Evolutionary conservation across 2,797 vertebrate genomes (phyloP), one percentile per base, ranked within the genome.

Genomic region (Neosilurus mollespiculum): DNA sequence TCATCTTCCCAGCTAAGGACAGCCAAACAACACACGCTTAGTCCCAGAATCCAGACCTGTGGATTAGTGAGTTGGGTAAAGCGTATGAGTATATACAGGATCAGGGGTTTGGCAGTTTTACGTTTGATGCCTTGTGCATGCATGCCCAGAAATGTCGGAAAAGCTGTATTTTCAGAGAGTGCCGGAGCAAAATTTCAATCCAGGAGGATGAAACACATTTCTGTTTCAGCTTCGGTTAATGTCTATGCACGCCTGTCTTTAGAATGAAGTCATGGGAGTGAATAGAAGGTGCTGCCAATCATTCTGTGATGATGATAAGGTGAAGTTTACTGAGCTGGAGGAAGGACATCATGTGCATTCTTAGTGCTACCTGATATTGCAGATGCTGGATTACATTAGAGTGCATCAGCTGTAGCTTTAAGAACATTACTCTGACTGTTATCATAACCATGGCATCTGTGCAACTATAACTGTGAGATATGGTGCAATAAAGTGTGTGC

Each of bases 1-100:
- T 81, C 64, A n/a, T 81, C 71, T 53, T 81, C 76, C 58, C n/a
- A 61, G 78, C 83, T 81, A 78, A 83, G 37, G 69, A 83, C 43
- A 66, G 65, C 22, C 67, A 76, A 77, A 61, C 56, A 81, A 65
- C 80, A 79, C 51, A 30, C 22, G 80, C 67, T 83, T 58, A 78
- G 77, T 72, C 73, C 66, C 26, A 0, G 26, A 78, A 78, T 65
- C n/a, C 22, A 58, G 54, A 78, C 80, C 58, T 64, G 72, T 62
- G 84, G 80, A 75, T 80, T 73, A 65, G 20, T 43, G 22, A n/a
- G 34, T 79, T 83, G 59, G 53, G 22, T 24, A 14, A 82, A 49
- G 51, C 16, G 3, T 37, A 69, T 26, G 61, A 20, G 53, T 12
- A 43, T 43, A 4, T 43, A 18, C 67, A 37, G 43, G 56, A 18